A percentile compares a stretch with the other conserved stretches of the same genome.
These are phyloP conservation scores for Gastrophryne carolinensis DNA, from an alignment of 2,797 vertebrate genomes.

Conservation along the genomic window DNA sequence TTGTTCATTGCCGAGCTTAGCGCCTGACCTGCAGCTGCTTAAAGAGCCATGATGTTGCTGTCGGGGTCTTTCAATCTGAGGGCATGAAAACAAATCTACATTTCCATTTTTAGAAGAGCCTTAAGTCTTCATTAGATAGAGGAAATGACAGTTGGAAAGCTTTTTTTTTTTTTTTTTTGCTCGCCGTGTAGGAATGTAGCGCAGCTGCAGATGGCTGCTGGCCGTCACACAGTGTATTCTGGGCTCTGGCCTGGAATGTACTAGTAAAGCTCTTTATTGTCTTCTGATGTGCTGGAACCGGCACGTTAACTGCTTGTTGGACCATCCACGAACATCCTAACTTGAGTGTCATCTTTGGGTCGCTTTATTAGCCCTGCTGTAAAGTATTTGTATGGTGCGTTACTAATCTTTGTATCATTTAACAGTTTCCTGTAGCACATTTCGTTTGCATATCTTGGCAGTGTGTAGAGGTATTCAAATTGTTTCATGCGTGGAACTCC, in stretches of 20 bases:
- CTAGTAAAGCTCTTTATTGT: slow-evolving; percentile 18
- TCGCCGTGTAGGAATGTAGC: slow-evolving; percentile 21
- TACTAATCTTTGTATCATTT: neutral
- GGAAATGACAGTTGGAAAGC: slow-evolving; percentile 48
- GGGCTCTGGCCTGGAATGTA: slow-evolving; percentile 34
- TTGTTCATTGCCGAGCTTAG: neutral
- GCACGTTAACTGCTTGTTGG: slow-evolving; percentile 14
- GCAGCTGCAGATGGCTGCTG: slow-evolving; percentile 44
- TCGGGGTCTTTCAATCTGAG: slow-evolving; percentile 35
- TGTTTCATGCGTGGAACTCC: no score
- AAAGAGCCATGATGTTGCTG: neutral
- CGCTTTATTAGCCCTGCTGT: neutral
- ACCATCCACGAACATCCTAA: neutral
- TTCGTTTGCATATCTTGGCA: no score
- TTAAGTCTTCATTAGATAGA: slow-evolving; percentile 39
- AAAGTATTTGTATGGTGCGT: neutral
- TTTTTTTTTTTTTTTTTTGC: neutral
- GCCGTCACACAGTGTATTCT: slow-evolving; percentile 9
- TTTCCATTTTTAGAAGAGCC: slow-evolving; percentile 49
- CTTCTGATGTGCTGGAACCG: neutral
- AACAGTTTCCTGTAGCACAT: neutral
- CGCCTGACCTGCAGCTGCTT: slow-evolving; percentile 30
- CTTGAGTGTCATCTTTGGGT: neutral
- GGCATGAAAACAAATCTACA: slow-evolving; percentile 39
- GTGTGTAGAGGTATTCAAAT: no score